Percentiles rank a stretch among this genome's conserved stretches.
These are phyloP conservation scores for Pseudococcus jackbeardsleyi DNA, from an alignment of 2,888 invertebrate species.

Conservation along the genomic window DNA sequence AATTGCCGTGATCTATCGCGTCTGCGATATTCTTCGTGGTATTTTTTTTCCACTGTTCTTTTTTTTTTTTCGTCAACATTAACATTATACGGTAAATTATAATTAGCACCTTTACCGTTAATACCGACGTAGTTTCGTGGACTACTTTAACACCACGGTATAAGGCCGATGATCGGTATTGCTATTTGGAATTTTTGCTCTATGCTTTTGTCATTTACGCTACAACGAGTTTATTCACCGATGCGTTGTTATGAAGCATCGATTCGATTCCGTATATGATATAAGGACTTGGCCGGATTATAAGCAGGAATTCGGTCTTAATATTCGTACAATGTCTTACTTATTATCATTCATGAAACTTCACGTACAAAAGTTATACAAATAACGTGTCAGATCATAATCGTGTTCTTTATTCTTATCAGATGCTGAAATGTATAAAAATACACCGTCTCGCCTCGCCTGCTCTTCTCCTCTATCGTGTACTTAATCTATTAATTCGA, in stretches of 20 bases:
- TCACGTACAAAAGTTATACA: background rate
- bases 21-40: slow-evolving; percentile 4
- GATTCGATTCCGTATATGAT: slow-evolving; percentile 18
- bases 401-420: slow-evolving; percentile 54
- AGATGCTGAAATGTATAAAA: slow-evolving; percentile 28
- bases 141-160: background rate
- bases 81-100: slow-evolving; percentile 54
- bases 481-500: slow-evolving; percentile 48
- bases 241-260: background rate
- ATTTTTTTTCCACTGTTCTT: background rate
- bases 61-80: slow-evolving; percentile 24
- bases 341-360: slow-evolving; percentile 39
- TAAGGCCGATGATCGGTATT: slow-evolving; percentile 37
- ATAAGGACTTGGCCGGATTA: background rate
- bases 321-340: slow-evolving; percentile 48
- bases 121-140: slow-evolving; percentile 36
- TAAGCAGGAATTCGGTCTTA: slow-evolving; percentile 23
- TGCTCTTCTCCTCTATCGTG: background rate
- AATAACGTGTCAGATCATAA: slow-evolving; percentile 54
- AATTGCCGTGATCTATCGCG: slow-evolving; percentile 38
- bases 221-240: slow-evolving; percentile 50
- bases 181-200: slow-evolving; percentile 23
- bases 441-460: slow-evolving; percentile 5
- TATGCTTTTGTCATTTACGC: slow-evolving; percentile 38
- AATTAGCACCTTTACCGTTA: slow-evolving; percentile 53